Base-by-base conservation (phyloP, 2,888 invertebrate genomes). In the Dorcus hopei region DNA sequence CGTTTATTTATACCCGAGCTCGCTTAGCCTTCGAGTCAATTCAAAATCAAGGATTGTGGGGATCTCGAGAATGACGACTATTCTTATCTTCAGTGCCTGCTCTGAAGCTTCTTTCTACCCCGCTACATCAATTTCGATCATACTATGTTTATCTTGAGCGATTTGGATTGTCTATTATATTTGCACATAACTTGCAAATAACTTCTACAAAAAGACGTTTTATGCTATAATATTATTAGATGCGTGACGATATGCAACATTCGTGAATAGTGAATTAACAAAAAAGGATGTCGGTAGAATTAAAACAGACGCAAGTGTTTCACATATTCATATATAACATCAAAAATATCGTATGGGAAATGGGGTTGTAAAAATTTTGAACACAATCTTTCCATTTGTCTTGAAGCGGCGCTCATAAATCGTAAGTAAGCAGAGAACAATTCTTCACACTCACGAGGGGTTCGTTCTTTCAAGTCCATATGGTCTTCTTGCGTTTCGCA, bases 311-410 rank as follows among this genome's bases (percentile, higher is more conserved):
- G 26, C 26, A 6, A 33, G 26, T 4, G 26, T 33, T 7, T 33
- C 26, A 33, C 26, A 33, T 45, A 45, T 45, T 2, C 19, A 19
- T 41, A 41, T 41, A 41, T 11, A 41, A 4, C 26, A 41, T 51
- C 47, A 51, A 45, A 42, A 60, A 60, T 59, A 57, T 61, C 59
- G 57, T 63, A 63, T 66, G 57, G 67, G 66, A 85, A 87, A 87
- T 87, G 85, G 83, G 86, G 85, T 85, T 85, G 86, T 87, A 86
- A 87, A 87, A 87, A 87, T 87, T 87, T 87, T 85, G 86, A 83
- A 87, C 87, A 86, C 87, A 87, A 87, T 86, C 87, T 86, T 80
- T 82, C 87, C 86, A 86, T 87, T 87, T 87, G 87, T 87, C 87
- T 87, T 86, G 82, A 81, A 83, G 85, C 84, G 85, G 84, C 82